Conservation (phyloP, 1,140 invertebrate genomes). For the Tetragnatha versicolor region DNA sequence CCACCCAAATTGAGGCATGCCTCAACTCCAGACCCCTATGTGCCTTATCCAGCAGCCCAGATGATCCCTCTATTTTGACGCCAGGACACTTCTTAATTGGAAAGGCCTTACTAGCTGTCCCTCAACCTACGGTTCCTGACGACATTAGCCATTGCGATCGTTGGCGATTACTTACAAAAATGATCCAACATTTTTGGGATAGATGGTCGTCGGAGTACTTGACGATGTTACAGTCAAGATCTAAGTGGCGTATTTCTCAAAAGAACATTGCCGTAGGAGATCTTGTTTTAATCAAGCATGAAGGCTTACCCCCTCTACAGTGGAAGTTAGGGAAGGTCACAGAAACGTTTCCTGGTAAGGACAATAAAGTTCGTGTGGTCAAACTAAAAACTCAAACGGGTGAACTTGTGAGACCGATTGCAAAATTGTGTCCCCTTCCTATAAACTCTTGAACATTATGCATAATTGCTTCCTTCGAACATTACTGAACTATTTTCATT, state of each 20-base stretch:
- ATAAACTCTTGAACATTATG: neutral
- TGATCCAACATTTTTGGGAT: constrained; percentile 15
- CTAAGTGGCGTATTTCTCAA: neutral
- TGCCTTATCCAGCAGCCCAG: neutral
- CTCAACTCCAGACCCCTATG: neutral
- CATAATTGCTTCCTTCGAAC: neutral
- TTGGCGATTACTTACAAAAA: constrained; percentile 8
- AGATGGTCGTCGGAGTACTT: neutral
- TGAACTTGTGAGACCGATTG: neutral
- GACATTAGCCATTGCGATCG: constrained; percentile 1
- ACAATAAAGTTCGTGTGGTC: neutral
- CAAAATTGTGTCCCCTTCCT: constrained; percentile 9
- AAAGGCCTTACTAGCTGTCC: neutral
- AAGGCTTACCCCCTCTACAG: neutral
- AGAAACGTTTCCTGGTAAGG: neutral
- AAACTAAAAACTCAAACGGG: neutral
- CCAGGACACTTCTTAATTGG: constrained; percentile 3
- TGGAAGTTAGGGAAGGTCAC: neutral
- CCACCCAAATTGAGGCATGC: neutral
- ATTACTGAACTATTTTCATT: too few species aligned
- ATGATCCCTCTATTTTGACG: neutral
- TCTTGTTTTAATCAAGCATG: constrained; percentile 12
- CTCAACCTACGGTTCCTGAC: constrained; percentile 4
- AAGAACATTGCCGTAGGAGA: neutral
- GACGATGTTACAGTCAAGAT: neutral